These are phyloP conservation scores for Chalcosyrphus nemorum DNA, from an alignment of 2,888 invertebrate genomes.

Conservation along the genomic window DNA sequence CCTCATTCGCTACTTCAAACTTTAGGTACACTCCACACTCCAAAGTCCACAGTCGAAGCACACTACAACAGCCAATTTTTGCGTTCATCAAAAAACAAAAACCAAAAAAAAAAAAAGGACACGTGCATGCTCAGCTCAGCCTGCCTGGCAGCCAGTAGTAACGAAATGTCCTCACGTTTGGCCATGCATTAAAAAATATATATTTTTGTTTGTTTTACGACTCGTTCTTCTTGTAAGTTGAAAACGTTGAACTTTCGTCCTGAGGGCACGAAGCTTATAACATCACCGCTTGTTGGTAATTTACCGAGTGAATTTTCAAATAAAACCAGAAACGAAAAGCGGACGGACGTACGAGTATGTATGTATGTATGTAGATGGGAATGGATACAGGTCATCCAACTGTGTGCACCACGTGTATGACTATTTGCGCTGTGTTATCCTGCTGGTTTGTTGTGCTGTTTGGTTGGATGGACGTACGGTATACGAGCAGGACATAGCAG, in stretches of 20 bases:
- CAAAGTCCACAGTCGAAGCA: too few species aligned
- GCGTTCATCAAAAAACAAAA: too few species aligned
- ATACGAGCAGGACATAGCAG: neutral
- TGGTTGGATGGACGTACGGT: neutral
- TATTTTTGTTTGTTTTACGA: conserved; percentile 25
- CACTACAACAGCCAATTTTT: too few species aligned
- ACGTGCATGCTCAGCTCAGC: conserved; percentile 9
- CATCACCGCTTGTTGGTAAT: conserved; percentile 66
- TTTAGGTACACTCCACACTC: too few species aligned
- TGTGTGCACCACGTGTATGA: conserved; percentile 54
- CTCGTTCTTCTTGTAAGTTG: neutral
- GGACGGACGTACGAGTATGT: neutral
- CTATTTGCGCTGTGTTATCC: conserved; percentile 30
- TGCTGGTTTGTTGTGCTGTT: neutral
- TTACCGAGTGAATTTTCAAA: conserved; percentile 50
- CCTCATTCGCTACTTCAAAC: too few species aligned
- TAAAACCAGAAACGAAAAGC: conserved; percentile 26
- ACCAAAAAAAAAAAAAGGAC: too few species aligned
- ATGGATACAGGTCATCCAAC: conserved; percentile 65
- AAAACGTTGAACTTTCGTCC: conserved; percentile 57
- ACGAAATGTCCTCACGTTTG: conserved; percentile 63
- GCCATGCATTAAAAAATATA: conserved; percentile 40
- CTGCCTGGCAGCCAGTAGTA: conserved; percentile 9
- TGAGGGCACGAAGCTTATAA: conserved; percentile 41
- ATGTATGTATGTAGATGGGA: neutral